These are phyloP conservation scores for Leuciscus idus DNA, from an alignment of 2,113 vertebrate genomes.

Conservation along the genomic window DNA sequence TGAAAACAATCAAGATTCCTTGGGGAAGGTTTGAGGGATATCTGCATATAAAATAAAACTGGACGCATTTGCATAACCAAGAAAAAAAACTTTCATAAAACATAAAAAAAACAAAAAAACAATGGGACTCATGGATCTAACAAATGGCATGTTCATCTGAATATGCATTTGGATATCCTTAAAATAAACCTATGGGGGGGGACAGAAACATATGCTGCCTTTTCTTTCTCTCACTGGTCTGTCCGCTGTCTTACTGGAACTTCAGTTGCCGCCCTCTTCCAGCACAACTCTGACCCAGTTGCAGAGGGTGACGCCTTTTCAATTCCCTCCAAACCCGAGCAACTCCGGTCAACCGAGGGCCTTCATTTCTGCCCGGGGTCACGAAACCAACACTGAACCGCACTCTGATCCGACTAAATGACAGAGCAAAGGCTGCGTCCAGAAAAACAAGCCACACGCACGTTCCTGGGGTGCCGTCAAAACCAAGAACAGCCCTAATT, in stretches of 20 bases:
- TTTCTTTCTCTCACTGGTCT: not conserved
- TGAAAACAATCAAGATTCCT: no score
- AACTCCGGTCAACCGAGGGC: not conserved
- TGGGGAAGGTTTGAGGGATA: no score
- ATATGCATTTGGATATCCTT: not conserved
- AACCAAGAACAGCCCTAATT: not conserved
- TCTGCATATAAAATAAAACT: no score
- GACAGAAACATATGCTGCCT: not conserved
- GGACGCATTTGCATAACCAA: not conserved
- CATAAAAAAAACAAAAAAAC: not conserved
- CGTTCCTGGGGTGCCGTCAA: slow-evolving; percentile 41
- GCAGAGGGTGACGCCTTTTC: slow-evolving; percentile 25
- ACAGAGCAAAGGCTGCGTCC: not conserved
- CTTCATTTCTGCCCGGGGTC: not conserved
- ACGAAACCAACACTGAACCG: not conserved
- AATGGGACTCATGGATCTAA: no score
- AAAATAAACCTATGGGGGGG: not conserved
- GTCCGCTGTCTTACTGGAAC: slow-evolving; percentile 17
- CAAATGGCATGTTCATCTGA: not conserved
- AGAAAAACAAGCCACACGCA: slow-evolving; percentile 34
- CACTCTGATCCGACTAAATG: slow-evolving; percentile 40
- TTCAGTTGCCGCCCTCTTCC: slow-evolving; percentile 33
- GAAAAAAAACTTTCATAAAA: not conserved
- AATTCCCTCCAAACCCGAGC: slow-evolving; percentile 39
- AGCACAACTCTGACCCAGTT: slow-evolving; percentile 12